phyloP scores from a whole-genome alignment of 2,888 invertebrate genomes.

The Blastobasis lacticolella region DNA sequence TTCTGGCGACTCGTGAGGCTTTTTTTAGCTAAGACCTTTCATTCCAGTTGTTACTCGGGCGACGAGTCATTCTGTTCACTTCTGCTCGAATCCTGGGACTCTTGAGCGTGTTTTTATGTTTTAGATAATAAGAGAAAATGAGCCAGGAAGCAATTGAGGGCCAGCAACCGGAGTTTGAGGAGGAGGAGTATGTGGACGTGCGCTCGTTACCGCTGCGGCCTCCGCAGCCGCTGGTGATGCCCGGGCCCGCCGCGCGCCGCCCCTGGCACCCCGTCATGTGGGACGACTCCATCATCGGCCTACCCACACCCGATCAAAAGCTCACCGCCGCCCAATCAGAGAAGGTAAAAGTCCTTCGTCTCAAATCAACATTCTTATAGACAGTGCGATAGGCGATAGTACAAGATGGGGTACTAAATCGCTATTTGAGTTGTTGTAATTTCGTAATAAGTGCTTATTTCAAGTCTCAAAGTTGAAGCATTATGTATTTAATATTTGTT shows the following conservation, averaged over 20 bases:
- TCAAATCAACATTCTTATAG: too few relatives aligned
- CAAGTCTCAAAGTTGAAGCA: too few relatives aligned
- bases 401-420: too few relatives aligned
- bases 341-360: constrained; percentile 5
- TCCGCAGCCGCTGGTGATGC: constrained; percentile 65
- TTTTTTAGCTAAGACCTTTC: too few relatives aligned
- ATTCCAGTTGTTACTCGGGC: too few relatives aligned
- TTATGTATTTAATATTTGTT: too few relatives aligned
- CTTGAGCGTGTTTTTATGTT: neutral
- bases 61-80: too few relatives aligned
- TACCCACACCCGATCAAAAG: constrained; percentile 44
- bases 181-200: constrained; percentile 58
- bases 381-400: too few relatives aligned
- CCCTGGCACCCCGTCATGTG: constrained; percentile 79
- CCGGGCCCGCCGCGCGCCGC: constrained; percentile 68
- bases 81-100: too few relatives aligned
- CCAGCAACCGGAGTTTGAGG: constrained; percentile 28
- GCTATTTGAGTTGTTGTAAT: too few relatives aligned
- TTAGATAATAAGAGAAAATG: constrained; percentile 10
- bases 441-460: too few relatives aligned
- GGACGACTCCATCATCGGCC: constrained; percentile 63
- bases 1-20: too few relatives aligned
- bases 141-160: constrained; percentile 14
- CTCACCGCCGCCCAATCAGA: constrained; percentile 18
- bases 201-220: constrained; percentile 50